These are phyloP conservation scores for Agriopis leucophaearia DNA, from an alignment of 2,888 invertebrate species.

Conservation along the genomic window DNA sequence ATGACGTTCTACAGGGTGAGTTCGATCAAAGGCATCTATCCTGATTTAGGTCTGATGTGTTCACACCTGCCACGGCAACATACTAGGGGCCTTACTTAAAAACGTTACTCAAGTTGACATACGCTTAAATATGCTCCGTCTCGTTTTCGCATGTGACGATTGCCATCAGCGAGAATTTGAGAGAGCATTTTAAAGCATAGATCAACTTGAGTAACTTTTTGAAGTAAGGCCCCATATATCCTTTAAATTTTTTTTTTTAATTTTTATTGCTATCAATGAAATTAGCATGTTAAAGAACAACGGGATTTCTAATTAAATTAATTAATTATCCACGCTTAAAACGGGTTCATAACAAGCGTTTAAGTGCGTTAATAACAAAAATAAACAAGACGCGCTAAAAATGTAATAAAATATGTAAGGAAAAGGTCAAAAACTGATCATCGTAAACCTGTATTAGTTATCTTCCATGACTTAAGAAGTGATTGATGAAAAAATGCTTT, in stretches of 20 bases:
- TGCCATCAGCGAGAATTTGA: too few relatives aligned
- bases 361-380: slow-evolving; percentile 2
- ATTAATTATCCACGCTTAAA: neutral
- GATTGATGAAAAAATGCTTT: slow-evolving; percentile 2
- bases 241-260: neutral
- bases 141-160: too few relatives aligned
- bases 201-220: too few relatives aligned
- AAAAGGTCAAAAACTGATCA: slow-evolving; percentile 24
- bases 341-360: neutral
- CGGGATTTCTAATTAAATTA: neutral
- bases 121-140: too few relatives aligned
- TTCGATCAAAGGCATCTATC: too few relatives aligned
- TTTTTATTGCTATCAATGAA: neutral
- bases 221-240: too few relatives aligned
- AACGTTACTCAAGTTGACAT: too few relatives aligned
- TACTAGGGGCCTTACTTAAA: too few relatives aligned
- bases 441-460: slow-evolving; percentile 5
- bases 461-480: neutral
- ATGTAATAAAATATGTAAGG: slow-evolving; percentile 1
- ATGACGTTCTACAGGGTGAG: too few relatives aligned
- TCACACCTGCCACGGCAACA: too few relatives aligned
- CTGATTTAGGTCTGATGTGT: too few relatives aligned
- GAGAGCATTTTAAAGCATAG: too few relatives aligned
- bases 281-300: neutral
- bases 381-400: neutral